Evolutionary conservation across 2,113 vertebrate genomes (phyloP).

Genomic region (Montifringilla adamsi): DNA sequence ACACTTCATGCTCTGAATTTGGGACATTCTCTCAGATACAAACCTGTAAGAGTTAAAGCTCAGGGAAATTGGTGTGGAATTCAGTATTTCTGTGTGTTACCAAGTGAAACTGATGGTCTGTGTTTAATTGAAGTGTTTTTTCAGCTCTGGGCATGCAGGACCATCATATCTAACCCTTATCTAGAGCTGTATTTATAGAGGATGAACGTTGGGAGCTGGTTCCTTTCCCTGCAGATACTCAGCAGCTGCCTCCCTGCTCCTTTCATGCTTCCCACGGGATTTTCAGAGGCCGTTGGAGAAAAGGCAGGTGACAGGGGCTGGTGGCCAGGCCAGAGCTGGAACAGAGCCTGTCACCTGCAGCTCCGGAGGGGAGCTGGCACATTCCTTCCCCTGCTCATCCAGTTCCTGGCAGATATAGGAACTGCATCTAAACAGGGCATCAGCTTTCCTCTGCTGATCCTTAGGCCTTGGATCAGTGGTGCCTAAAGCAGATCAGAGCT

Average conservation of each 20-base stretch:
- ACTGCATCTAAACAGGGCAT: not conserved
- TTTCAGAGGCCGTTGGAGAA: not conserved
- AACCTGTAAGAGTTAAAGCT: not conserved
- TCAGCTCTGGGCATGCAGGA: not conserved
- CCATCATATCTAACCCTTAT: not conserved
- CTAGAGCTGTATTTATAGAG: not conserved
- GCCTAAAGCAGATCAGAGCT: not conserved
- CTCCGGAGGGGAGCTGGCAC: constrained; percentile 36
- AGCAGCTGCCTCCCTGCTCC: not conserved
- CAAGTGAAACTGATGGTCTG: not conserved
- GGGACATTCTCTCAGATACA: not conserved
- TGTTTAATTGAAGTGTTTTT: not conserved
- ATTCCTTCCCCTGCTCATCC: not conserved
- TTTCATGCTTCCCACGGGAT: not conserved
- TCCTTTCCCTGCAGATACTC: not conserved
- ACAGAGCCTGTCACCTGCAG: not conserved
- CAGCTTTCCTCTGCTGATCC: not conserved
- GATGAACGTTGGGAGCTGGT: not conserved
- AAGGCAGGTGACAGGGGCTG: not conserved
- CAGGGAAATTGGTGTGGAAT: not conserved
- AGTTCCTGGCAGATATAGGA: constrained; percentile 4
- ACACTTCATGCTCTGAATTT: not conserved
- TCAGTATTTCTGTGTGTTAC: not conserved
- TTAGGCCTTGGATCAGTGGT: not conserved
- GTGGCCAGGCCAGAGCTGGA: not conserved